Percentiles rank a stretch among this genome's conserved stretches.
Evolutionary conservation across 37 sponge, comb jelly and placozoan genomes (phyloP).

Genomic region (Agelas oroides): DNA sequence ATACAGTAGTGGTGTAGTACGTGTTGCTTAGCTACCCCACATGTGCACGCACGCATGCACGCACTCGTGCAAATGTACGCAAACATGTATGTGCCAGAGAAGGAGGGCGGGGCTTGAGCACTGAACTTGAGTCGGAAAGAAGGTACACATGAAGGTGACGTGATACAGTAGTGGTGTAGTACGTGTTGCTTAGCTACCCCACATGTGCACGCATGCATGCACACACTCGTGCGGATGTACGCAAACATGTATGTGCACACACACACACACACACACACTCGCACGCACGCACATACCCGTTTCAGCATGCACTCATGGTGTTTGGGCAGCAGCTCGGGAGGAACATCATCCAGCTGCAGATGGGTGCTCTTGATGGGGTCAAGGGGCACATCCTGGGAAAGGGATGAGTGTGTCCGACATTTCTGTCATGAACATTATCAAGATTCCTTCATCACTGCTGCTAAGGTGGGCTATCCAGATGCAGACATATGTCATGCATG

Average conservation of each 20-base stretch:
- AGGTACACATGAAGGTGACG: not conserved
- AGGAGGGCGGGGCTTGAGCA: too few relatives aligned
- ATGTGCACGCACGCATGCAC: not conserved
- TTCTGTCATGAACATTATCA: too few relatives aligned
- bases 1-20: too few relatives aligned
- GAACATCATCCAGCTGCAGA: conserved; percentile 58
- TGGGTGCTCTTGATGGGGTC: conserved; percentile 24
- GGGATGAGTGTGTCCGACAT: too few relatives aligned
- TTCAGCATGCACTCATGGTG: conserved; percentile 60
- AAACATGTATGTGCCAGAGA: not conserved
- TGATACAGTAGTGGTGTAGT: too few relatives aligned
- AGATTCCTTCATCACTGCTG: too few relatives aligned
- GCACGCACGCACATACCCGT: conserved; percentile 27
- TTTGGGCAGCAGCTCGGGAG: conserved; percentile 53
- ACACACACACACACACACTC: conserved; percentile 15
- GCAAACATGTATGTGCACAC: not conserved
- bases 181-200: not conserved
- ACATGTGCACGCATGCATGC: not conserved
- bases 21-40: not conserved
- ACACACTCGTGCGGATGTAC: not conserved
- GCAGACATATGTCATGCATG: too few relatives aligned
- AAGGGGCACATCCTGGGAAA: too few relatives aligned
- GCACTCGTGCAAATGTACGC: not conserved
- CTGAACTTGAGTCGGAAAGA: not conserved
- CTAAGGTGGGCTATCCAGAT: too few relatives aligned